Evolutionary conservation across 2,888 invertebrate species (phyloP), one percentile per base, ranked within the genome.

Genomic region (Nipponacmea schrenckii): DNA sequence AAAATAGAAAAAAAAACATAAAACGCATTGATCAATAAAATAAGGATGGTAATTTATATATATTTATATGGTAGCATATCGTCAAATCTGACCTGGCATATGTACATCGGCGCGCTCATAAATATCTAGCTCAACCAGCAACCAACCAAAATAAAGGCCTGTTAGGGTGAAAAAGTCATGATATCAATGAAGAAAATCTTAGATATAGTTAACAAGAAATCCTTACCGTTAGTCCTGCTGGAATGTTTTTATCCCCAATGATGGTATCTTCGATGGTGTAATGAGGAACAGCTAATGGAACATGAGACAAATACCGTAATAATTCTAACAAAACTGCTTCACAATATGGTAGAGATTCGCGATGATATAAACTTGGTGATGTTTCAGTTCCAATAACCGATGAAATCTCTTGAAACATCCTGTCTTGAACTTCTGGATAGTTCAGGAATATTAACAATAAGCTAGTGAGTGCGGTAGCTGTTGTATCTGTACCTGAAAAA

Each of bases 401-500:
- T 48, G 77, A 72, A 17, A 85, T 74, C 69, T 86, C 84, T 12
- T 73, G 68, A 70, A 81, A 79, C 39, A 86, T 74, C 24, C 70
- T 69, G 5, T 77, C 71, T 72, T 86, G 84, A 20, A 86, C 65
- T n/a, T 81, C 76, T 1, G 83, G 83, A 50, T 81, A 63, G 68
- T 83, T 80, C 0, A 82, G 67, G 64, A 86, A 72, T 3, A 84
- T 64, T 14, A 85, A 74, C 17, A 86, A 74, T 44, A 86, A 78
- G 67, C 84, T 81, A 7, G 78, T 79, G 26, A 86, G 71, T 7
- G 86, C 77, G 0, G 85, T 83, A 4, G 85, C 78, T 15, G 86
- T 85, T 20, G 86, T 86, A 74, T 86, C 84, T 10, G 85, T 84
- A 7, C 85, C 86, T 85, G 70, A 0, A 68, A 64, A n/a, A n/a